Percentiles rank a stretch among this genome's conserved stretches.
Conservation (phyloP, 2,113 vertebrate species). For the Lagopus leucura region DNA sequence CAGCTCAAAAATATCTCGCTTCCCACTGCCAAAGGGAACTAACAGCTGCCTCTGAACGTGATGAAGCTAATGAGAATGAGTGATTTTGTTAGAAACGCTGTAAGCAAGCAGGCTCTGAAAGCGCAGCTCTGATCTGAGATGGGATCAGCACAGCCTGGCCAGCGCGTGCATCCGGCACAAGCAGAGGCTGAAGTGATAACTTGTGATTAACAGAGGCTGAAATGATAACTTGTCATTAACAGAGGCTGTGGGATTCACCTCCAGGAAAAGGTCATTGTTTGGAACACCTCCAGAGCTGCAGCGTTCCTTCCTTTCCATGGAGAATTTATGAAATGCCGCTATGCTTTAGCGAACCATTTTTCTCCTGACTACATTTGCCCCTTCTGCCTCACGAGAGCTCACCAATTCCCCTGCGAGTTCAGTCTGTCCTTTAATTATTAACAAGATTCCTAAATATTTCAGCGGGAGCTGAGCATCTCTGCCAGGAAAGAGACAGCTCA, state of each 20-base stretch:
- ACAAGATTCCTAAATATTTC: not conserved
- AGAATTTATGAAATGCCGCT: not conserved
- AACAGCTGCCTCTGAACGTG: not conserved
- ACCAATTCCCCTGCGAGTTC: not conserved
- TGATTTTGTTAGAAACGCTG: slow-evolving; percentile 14
- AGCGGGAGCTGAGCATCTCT: not conserved
- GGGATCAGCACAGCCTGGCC: not conserved
- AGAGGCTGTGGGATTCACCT: not conserved
- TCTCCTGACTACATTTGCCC: not conserved
- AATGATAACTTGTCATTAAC: not conserved
- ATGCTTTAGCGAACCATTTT: not conserved
- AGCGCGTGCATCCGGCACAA: not conserved
- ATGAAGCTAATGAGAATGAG: slow-evolving; percentile 6
- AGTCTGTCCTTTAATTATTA: slow-evolving; percentile 17
- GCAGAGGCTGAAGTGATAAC: not conserved
- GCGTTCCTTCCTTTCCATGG: not conserved
- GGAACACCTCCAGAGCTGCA: not conserved
- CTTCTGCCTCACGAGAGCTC: not conserved
- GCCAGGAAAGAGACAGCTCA: not conserved
- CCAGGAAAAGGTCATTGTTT: not conserved
- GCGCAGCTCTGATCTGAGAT: not conserved
- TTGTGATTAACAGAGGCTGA: not conserved
- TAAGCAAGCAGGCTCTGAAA: not conserved
- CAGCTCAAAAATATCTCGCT: slow-evolving; percentile 4
- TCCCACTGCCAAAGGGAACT: not conserved